Evolutionary conservation across 2,113 vertebrate species (phyloP), one percentile per base, ranked within the genome.

Genomic region (Amphiprion percula): DNA sequence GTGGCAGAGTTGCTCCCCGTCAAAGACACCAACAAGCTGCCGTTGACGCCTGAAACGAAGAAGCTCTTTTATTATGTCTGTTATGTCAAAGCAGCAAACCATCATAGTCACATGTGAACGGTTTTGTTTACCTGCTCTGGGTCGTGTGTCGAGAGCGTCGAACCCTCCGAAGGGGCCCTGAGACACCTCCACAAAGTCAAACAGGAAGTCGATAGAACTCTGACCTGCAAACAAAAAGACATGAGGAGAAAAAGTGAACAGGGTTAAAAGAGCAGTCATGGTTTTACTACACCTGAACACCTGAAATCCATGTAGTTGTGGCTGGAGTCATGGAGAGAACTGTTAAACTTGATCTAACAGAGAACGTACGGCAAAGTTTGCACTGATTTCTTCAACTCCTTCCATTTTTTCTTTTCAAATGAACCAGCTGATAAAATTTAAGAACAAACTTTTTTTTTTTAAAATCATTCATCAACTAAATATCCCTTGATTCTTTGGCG

Each of bases 121-220:
- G 12, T 21, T 71, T 28, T 4, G 11, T 58, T 77, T 82, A 93
- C 91, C 90, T 19, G 85, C 77, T 68, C 16, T 65, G 11, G 87
- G 90, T 55, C 91, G 90, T 0, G 74, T 67, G 2, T 88, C 84
- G 2, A 91, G 58, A n/a, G 19, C 2, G 21, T 90, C 84, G 11
- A 71, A 91, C 19, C 82, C 90, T 44, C n/a, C 0, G 11, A 87
- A 76, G 1, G 26, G 37, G 14, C 78, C 87, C 10, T 74, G 23
- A 0, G 83, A 74, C 0, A 1, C 7, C 66, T 80, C 68, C 72
- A 92, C 87, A 67, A 94, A 92, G 67, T 91, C 62, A 82, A 91
- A 88, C 49, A 91, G 67, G 73, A 94, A 82, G 49, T 92, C 81
- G 23, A 91, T 52, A 10, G 70, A 26, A 68, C 92, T 94, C 54